A percentile compares a stretch with the other conserved stretches of the same genome.
These are phyloP conservation scores for Araneus ventricosus DNA, from an alignment of 1,140 invertebrate genomes.

Conservation along the genomic window DNA sequence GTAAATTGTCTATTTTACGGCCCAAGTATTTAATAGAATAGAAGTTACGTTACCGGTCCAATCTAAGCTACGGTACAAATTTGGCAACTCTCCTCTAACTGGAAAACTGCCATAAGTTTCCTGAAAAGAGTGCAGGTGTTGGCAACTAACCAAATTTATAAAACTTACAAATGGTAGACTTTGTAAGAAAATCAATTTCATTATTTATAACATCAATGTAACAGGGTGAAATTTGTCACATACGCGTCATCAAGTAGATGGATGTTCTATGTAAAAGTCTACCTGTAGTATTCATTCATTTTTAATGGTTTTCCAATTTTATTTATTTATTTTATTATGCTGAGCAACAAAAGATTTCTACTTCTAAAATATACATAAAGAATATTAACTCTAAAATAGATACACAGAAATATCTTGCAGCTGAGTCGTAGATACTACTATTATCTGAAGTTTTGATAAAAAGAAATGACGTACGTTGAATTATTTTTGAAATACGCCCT, in stretches of 20 bases:
- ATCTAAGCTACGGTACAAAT: no score
- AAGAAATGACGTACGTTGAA: background rate
- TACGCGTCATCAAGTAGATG: background rate
- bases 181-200: no score
- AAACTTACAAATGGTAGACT: no score
- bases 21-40: no score
- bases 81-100: no score
- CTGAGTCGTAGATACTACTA: background rate
- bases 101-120: no score
- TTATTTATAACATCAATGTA: no score
- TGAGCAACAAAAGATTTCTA: background rate
- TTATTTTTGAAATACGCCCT: conserved; percentile 30
- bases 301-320: background rate
- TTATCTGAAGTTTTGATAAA: conserved; percentile 11
- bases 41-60: no score
- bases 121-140: no score
- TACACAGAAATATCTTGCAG: background rate
- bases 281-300: background rate
- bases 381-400: background rate
- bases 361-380: background rate
- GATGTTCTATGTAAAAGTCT: background rate
- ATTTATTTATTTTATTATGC: background rate
- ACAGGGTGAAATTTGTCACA: no score
- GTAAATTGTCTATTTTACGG: no score
- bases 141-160: no score